Base-by-base conservation (phyloP, 2,888 invertebrate species). In the Bombyx huttoni region DNA sequence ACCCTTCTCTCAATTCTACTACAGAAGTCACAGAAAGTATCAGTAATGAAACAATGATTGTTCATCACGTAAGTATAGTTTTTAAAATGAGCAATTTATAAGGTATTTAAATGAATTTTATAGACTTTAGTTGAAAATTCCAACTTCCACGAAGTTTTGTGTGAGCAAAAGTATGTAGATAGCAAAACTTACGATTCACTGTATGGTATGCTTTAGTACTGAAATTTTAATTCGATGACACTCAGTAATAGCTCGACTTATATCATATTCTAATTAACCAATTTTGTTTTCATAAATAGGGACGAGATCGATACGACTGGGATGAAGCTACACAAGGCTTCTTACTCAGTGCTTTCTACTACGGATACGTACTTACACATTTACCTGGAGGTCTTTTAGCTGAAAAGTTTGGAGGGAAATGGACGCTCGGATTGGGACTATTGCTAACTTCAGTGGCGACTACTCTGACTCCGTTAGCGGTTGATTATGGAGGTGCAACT, bases 321-420 rank as follows among this genome's bases (percentile, higher is more conserved):
- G 89, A 90, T 46, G 91, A 92, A 68, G 79, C 89, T 7, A 89
- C 91, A 0, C 93, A 94, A 85, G 95, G 95, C 0, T 75, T 94
- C 46, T 92, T 96, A 7, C 81, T 96, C 0, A 93, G 94, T 47
- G 92, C 94, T 0, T 96, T 96, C 73, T 96, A 94, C 78, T 95
- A 94, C 84, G 96, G 96, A 0, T 96, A 96, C 72, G 91, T 95
- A 0, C 54, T 94, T 0, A 95, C 95, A 0, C 96, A 96, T 68
- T 75, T 96, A 34, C 96, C 96, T 0, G 96, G 96, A 48, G 96
- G 96, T 52, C 86, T 94, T 51, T 69, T 96, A 46, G 93, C 96
- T 0, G 95, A 94, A 64, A 92, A 89, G 63, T 94, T 94, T 64
- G 96, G 96, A 12, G 96, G 96, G 0, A 96, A 96, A 78, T 94